Conservation (phyloP, 2,113 vertebrate genomes). For the Barbus barbus region DNA sequence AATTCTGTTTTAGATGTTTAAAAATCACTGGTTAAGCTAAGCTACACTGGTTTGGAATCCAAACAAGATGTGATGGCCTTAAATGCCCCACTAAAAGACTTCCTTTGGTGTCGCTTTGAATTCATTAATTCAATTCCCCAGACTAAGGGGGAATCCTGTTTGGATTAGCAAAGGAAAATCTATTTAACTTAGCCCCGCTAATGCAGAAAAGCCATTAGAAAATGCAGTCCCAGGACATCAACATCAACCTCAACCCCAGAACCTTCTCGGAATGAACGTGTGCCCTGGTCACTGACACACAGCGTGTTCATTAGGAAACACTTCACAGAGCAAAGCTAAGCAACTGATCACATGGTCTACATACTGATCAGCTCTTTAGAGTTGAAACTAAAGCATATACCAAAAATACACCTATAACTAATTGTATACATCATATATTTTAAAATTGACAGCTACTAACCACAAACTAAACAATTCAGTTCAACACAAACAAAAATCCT, state of each 20-base stretch:
- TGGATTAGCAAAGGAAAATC: conserved; percentile 45
- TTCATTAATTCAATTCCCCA: conserved; percentile 32
- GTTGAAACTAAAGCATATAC: neutral
- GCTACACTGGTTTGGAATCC: neutral
- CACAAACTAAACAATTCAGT: neutral
- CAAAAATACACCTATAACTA: too few species aligned
- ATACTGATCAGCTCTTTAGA: neutral
- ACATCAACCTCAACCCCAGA: conserved; percentile 51
- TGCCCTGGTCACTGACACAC: neutral
- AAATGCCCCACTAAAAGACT: neutral
- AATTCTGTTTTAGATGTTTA: neutral
- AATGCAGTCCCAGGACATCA: conserved; percentile 44
- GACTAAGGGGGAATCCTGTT: conserved; percentile 34
- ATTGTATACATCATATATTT: too few species aligned
- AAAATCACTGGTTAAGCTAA: conserved; percentile 3
- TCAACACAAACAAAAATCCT: neutral
- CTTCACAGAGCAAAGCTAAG: neutral
- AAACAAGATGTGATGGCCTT: conserved; percentile 8
- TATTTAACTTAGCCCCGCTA: conserved; percentile 34
- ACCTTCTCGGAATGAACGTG: neutral
- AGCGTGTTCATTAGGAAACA: neutral
- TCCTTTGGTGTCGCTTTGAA: neutral
- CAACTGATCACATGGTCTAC: neutral
- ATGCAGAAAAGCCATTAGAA: conserved; percentile 48
- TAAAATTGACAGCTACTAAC: neutral